Evolutionary conservation across 1,140 invertebrate genomes (phyloP).

Genomic region (Listronotus bonariensis): DNA sequence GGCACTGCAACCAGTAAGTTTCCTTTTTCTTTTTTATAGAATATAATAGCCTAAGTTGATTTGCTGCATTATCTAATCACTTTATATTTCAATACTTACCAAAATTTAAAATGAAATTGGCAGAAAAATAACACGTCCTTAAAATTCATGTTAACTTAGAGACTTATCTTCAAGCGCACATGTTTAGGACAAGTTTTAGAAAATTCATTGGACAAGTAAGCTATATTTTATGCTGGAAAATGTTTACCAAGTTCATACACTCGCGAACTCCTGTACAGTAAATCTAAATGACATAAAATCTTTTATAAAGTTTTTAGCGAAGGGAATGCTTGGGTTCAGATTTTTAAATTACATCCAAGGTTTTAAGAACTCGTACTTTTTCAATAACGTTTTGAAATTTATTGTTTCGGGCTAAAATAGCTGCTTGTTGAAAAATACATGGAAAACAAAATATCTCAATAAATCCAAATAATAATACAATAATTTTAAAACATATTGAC

Average conservation of each 20-base stretch:
- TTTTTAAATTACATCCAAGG: constrained; percentile 1
- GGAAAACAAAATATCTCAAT: too few species aligned
- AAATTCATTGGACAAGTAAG: constrained; percentile 17
- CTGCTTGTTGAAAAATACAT: too few species aligned
- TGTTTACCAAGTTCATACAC: constrained; percentile 24
- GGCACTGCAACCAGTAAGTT: too few species aligned
- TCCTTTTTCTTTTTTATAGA: too few species aligned
- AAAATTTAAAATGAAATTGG: too few species aligned
- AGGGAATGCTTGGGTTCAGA: not conserved
- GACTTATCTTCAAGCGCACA: constrained; percentile 5
- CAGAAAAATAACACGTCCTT: not conserved
- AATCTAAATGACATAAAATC: constrained; percentile 29
- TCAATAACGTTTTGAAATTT: constrained; percentile 2
- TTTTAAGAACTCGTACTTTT: not conserved
- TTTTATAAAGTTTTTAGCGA: constrained; percentile 7
- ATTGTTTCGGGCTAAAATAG: not conserved
- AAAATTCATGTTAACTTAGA: constrained; percentile 5
- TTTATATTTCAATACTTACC: too few species aligned
- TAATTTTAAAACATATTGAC: too few species aligned
- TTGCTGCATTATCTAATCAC: too few species aligned
- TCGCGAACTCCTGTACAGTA: constrained; percentile 18
- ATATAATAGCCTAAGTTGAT: too few species aligned
- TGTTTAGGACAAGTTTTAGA: constrained; percentile 10
- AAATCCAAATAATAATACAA: too few species aligned
- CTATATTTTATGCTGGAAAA: constrained; percentile 23